phyloP scores from a whole-genome alignment of 1,140 invertebrate genomes.

The Drosophila mayri region DNA sequence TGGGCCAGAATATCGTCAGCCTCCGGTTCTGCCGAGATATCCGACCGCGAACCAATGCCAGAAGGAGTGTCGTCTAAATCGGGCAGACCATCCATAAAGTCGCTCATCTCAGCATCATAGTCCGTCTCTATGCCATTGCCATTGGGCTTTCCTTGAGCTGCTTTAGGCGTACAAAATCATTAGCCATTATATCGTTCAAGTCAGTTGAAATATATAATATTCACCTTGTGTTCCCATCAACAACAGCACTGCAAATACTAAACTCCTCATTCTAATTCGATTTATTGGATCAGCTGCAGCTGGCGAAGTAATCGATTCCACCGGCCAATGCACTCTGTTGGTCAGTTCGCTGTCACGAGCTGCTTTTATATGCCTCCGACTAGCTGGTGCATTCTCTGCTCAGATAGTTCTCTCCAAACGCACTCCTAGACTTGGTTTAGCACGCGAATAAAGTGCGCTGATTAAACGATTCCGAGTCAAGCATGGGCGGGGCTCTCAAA shows the following conservation, averaged over 20 bases:
- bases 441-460: conserved; percentile 9
- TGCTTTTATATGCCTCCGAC: conserved; percentile 45
- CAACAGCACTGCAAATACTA: conserved; percentile 35
- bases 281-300: conserved; percentile 48
- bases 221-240: conserved; percentile 39
- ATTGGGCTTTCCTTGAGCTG: conserved; percentile 45
- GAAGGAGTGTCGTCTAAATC: conserved; percentile 37
- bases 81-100: conserved; percentile 54
- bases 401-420: conserved; percentile 8
- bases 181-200: not conserved
- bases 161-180: not conserved
- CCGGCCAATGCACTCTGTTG: conserved; percentile 57
- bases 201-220: not conserved
- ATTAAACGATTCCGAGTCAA: conserved; percentile 6
- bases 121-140: conserved; percentile 18
- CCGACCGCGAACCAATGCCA: conserved; percentile 39
- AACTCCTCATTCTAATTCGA: conserved; percentile 34
- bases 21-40: conserved; percentile 43
- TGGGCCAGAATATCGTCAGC: conserved; percentile 40
- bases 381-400: conserved; percentile 13
- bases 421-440: not conserved
- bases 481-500: not conserved
- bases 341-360: conserved; percentile 4
- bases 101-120: conserved; percentile 62
- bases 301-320: conserved; percentile 26